A percentile compares a stretch with the other conserved stretches of the same genome.
These are phyloP conservation scores for Tanytarsus gracilentus DNA, from an alignment of 2,888 invertebrate genomes.

Conservation along the genomic window DNA sequence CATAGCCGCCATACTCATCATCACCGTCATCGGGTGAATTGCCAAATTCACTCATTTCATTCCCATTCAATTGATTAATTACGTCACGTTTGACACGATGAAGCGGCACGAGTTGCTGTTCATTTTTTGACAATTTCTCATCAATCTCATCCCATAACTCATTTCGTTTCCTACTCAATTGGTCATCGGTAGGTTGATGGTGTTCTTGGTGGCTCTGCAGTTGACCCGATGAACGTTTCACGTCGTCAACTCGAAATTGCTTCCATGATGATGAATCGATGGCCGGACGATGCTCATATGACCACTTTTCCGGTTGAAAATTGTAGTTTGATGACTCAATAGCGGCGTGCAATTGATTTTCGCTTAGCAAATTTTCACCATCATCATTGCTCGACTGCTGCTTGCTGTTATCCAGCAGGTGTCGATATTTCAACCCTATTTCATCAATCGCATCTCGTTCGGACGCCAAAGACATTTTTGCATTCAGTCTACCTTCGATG, in stretches of 20 bases:
- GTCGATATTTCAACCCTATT: slow-evolving; percentile 21
- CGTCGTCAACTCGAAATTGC: not conserved
- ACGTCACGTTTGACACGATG: slow-evolving; percentile 25
- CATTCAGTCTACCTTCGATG: slow-evolving; percentile 13
- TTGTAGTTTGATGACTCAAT: slow-evolving; percentile 6
- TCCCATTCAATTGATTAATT: slow-evolving; percentile 9
- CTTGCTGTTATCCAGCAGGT: slow-evolving; percentile 1
- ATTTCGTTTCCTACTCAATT: slow-evolving; percentile 14
- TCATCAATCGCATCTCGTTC: slow-evolving; percentile 20
- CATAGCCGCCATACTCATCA: not conserved
- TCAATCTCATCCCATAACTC: slow-evolving; percentile 16
- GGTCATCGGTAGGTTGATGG: slow-evolving; percentile 13
- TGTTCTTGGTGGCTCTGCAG: not conserved
- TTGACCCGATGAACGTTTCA: slow-evolving; percentile 25
- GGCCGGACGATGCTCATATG: no score
- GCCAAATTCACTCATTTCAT: slow-evolving; percentile 9
- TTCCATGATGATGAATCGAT: slow-evolving; percentile 15
- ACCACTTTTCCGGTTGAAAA: slow-evolving; percentile 13
- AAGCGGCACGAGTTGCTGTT: slow-evolving; percentile 30
- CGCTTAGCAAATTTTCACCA: slow-evolving; percentile 7
- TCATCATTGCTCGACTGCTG: no score
- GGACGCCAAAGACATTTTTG: slow-evolving; percentile 9
- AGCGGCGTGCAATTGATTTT: slow-evolving; percentile 14
- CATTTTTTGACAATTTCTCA: slow-evolving; percentile 37
- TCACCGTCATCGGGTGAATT: not conserved